These are phyloP conservation scores for Aphidoletes aphidimyza DNA, from an alignment of 2,888 invertebrate species.

Conservation along the genomic window DNA sequence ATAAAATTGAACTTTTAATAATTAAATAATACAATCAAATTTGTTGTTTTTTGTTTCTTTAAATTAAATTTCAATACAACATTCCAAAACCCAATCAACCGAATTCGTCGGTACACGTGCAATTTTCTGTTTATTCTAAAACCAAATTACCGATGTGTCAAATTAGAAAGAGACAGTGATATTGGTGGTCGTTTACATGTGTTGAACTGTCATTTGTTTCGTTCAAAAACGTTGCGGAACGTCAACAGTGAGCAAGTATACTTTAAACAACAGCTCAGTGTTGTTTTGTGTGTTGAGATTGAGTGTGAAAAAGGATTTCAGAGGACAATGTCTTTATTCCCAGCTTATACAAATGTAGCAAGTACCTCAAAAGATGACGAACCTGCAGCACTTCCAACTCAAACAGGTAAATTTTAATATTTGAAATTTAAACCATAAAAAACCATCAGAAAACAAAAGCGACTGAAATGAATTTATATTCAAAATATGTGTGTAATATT, in stretches of 20 bases:
- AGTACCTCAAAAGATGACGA: constrained; percentile 18
- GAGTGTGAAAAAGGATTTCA: background rate
- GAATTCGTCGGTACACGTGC: constrained; percentile 37
- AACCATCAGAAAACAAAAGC: background rate
- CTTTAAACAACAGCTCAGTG: background rate
- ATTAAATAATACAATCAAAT: background rate
- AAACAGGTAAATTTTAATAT: background rate
- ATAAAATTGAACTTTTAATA: background rate
- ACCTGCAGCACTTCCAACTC: background rate
- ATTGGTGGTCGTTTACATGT: background rate
- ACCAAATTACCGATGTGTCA: background rate
- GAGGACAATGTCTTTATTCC: constrained; percentile 52
- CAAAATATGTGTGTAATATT: background rate
- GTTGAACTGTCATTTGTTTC: constrained; percentile 13
- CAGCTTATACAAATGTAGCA: constrained; percentile 21
- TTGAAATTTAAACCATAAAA: too few species aligned
- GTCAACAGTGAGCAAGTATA: background rate
- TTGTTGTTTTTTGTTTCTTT: too few species aligned
- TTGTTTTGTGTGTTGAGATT: background rate
- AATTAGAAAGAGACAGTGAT: background rate
- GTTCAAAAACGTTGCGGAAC: background rate
- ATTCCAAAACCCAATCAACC: background rate
- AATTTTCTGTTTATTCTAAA: background rate
- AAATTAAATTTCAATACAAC: background rate
- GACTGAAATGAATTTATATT: background rate